These are phyloP conservation scores for Emydocephalus ijimae DNA, from an alignment of 2,113 vertebrate genomes.

Conservation along the genomic window DNA sequence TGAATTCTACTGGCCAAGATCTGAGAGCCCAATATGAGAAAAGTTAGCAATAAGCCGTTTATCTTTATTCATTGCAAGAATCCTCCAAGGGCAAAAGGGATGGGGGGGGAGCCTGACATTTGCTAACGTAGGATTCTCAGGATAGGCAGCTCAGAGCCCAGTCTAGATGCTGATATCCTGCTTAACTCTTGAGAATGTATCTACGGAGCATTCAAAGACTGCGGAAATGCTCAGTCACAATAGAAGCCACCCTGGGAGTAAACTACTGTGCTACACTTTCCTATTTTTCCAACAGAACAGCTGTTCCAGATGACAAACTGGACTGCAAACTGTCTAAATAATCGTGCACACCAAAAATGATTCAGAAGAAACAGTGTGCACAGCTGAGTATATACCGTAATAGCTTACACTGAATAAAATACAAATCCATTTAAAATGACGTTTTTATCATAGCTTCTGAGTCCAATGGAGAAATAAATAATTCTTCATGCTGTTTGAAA, in stretches of 20 bases:
- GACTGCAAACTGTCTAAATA: background rate
- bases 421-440: constrained; percentile 13
- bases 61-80: background rate
- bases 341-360: background rate
- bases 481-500: background rate
- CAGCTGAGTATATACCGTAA: background rate
- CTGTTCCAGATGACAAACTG: background rate
- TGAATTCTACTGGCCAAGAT: background rate
- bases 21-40: background rate
- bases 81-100: background rate
- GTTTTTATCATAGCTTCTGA: constrained; percentile 17
- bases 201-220: background rate
- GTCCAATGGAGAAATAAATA: constrained; percentile 19
- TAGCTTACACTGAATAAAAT: background rate
- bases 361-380: background rate
- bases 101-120: background rate
- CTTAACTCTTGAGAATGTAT: background rate
- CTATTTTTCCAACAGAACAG: background rate
- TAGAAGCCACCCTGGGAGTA: background rate
- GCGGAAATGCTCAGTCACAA: background rate
- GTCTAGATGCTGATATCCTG: background rate
- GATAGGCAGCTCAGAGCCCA: background rate
- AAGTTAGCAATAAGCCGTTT: background rate
- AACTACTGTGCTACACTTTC: background rate
- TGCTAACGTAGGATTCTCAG: background rate